phyloP scores from a whole-genome alignment of 2,888 invertebrate species.

The Drepanosiphum platanoidis region DNA sequence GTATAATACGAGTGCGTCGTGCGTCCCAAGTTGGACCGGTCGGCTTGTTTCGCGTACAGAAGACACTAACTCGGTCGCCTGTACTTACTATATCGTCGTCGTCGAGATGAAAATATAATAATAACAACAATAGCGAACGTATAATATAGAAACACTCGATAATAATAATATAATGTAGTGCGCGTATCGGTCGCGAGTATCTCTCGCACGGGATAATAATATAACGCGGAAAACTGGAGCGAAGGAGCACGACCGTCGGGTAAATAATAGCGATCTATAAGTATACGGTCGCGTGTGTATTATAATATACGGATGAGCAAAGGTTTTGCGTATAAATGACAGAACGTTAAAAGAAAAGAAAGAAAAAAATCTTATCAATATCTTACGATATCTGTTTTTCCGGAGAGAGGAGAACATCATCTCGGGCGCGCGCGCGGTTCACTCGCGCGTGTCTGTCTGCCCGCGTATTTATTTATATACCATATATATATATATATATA shows the following conservation, averaged over 20 bases:
- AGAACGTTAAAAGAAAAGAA: not conserved
- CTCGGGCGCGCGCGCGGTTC: not conserved
- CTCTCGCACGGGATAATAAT: not conserved
- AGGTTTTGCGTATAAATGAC: too few species aligned
- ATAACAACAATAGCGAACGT: not conserved
- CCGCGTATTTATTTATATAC: too few species aligned
- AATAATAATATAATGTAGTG: not conserved
- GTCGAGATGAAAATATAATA: not conserved
- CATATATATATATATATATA: not conserved
- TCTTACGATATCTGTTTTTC: not conserved
- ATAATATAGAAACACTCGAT: not conserved
- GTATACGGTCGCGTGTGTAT: not conserved
- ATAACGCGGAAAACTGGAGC: not conserved
- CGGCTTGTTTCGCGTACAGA: not conserved
- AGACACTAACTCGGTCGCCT: not conserved
- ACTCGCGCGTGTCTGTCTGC: not conserved
- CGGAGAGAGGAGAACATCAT: too few species aligned
- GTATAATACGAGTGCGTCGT: too few species aligned
- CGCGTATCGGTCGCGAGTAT: conserved; percentile 21
- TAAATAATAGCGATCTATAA: conserved; percentile 32
- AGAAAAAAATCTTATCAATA: not conserved
- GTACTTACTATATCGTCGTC: too few species aligned
- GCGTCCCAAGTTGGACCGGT: not conserved
- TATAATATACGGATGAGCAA: not conserved
- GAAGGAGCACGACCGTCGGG: conserved; percentile 8